phyloP scores from a whole-genome alignment of 2,113 vertebrate species.

The Sinocyclocheilus rhinocerous region DNA sequence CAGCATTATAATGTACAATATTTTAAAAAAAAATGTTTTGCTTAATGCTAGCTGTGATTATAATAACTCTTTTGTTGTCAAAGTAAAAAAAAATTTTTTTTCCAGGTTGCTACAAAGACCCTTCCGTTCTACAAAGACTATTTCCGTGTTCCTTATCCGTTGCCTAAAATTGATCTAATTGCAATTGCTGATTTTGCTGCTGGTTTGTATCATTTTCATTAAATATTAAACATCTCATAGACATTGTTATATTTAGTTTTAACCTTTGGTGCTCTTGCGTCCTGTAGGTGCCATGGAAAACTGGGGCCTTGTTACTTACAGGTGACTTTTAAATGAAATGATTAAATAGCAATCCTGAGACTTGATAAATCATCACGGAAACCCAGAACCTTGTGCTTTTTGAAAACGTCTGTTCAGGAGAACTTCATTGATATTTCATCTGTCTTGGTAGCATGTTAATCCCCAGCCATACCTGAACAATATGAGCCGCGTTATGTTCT shows the following conservation, averaged over 20 bases:
- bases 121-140: constrained; percentile 99
- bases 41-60: neutral
- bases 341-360: neutral
- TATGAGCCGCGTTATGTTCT: neutral
- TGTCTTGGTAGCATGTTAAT: constrained; percentile 1
- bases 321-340: constrained; percentile 72
- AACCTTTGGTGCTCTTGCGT: neutral
- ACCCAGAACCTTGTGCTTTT: neutral
- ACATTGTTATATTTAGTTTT: neutral
- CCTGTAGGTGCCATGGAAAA: constrained; percentile 98
- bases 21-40: neutral
- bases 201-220: constrained; percentile 74
- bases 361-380: constrained; percentile 2
- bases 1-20: neutral
- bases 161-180: constrained; percentile 99
- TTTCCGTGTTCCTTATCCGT: constrained; percentile 97
- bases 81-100: constrained; percentile 35
- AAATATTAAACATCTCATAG: neutral
- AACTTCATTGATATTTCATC: constrained; percentile 1
- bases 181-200: constrained; percentile 99
- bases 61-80: neutral
- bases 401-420: constrained; percentile 15
- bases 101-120: constrained; percentile 97
- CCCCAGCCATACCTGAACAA: neutral
- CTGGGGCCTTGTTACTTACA: constrained; percentile 99